Percentiles rank a stretch among this genome's conserved stretches.
Conservation (phyloP, 2,888 invertebrate species). For the Euzetes globulus region DNA sequence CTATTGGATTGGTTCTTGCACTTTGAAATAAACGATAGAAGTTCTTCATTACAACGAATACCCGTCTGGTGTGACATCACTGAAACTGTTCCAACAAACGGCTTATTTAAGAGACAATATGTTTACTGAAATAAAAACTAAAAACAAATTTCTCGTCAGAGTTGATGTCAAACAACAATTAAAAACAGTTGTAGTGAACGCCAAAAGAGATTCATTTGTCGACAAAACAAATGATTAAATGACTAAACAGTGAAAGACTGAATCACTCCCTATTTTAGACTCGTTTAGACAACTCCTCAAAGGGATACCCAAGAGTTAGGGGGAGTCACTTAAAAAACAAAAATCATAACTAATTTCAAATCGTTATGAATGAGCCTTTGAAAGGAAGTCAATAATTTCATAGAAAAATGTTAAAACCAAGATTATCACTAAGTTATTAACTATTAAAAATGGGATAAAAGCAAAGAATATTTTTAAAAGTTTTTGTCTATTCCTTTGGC, state of each 20-base stretch:
- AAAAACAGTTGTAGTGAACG: background rate
- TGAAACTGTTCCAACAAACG: background rate
- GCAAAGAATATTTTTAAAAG: too few species aligned
- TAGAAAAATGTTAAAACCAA: too few species aligned
- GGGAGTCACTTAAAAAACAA: background rate
- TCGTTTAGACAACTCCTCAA: background rate
- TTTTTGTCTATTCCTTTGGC: too few species aligned
- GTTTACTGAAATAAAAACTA: background rate
- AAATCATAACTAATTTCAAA: background rate
- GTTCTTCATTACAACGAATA: constrained; percentile 72
- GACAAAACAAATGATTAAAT: background rate
- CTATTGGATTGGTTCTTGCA: constrained; percentile 67
- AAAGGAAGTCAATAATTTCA: too few species aligned
- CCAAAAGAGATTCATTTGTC: background rate
- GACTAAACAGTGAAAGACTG: background rate
- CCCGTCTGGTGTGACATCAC: constrained; percentile 84
- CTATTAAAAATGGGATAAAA: too few species aligned
- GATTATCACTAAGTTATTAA: too few species aligned
- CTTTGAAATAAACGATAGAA: constrained; percentile 71
- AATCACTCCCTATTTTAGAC: background rate
- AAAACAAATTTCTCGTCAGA: background rate
- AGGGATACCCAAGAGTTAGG: background rate
- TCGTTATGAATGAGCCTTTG: too few species aligned
- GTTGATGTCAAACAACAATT: background rate
- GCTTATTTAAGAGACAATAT: background rate